phyloP scores from a whole-genome alignment of 2,888 invertebrate species.

The Diarsia dahlii region DNA sequence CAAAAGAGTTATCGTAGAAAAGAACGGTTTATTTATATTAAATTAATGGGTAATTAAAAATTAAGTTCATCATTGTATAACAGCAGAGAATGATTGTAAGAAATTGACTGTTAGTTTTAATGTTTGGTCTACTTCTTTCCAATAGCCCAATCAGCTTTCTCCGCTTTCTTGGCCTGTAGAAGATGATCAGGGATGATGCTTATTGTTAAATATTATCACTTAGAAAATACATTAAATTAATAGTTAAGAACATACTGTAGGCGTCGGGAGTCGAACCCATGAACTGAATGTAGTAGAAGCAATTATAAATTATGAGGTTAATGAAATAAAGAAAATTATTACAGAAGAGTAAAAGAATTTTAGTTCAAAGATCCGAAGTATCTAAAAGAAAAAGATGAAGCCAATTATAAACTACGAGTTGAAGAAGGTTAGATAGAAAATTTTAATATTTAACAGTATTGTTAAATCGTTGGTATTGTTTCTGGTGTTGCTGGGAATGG shows the following conservation, averaged over 20 bases:
- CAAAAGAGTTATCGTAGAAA: constrained; percentile 75
- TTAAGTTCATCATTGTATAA: constrained; percentile 76
- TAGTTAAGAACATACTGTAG: constrained; percentile 16
- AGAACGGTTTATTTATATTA: constrained; percentile 81
- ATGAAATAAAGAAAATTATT: constrained; percentile 26
- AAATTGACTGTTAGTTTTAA: constrained; percentile 66
- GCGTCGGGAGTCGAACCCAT: constrained; percentile 57
- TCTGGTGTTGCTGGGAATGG: constrained; percentile 37
- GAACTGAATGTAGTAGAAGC: constrained; percentile 29
- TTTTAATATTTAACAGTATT: constrained; percentile 25
- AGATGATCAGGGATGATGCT: constrained; percentile 77
- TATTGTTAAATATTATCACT: constrained; percentile 45
- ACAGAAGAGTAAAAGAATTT: constrained; percentile 35
- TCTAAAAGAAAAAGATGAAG: constrained; percentile 39
- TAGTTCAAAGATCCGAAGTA: constrained; percentile 36
- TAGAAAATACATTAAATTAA: constrained; percentile 11
- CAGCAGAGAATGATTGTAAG: constrained; percentile 72
- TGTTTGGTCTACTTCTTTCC: constrained; percentile 90
- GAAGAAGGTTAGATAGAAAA: constrained; percentile 28
- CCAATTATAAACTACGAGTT: constrained; percentile 34
- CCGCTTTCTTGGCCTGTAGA: constrained; percentile 94
- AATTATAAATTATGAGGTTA: constrained; percentile 27
- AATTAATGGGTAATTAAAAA: constrained; percentile 78
- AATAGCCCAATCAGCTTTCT: constrained; percentile 93
- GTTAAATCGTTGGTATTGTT: constrained; percentile 27